Percentiles rank a stretch among this genome's conserved stretches.
These are phyloP conservation scores for Nycticryphes semicollaris DNA, from an alignment of 2,113 vertebrate genomes.

Conservation along the genomic window DNA sequence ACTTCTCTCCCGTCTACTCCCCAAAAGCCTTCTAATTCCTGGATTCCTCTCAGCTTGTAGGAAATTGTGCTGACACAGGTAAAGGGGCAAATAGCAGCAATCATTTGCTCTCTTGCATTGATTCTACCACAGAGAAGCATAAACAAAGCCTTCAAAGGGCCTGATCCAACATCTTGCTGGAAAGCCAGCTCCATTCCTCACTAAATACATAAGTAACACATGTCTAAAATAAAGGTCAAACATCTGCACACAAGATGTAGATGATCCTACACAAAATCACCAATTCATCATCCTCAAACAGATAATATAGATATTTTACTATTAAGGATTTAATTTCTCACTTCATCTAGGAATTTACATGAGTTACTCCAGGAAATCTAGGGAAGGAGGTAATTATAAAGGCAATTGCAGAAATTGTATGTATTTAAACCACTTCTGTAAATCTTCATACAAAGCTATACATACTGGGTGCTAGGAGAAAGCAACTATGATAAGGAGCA, in stretches of 20 bases:
- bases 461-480: neutral
- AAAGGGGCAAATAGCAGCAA: constrained; percentile 5
- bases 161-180: neutral
- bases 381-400: neutral
- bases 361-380: neutral
- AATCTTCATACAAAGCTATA: neutral
- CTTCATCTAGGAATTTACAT: neutral
- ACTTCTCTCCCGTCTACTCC: neutral
- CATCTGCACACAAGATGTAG: constrained; percentile 18
- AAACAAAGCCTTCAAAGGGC: constrained; percentile 18
- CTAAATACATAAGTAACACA: neutral
- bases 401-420: neutral
- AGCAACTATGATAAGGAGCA: neutral
- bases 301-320: neutral
- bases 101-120: neutral
- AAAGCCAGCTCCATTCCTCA: neutral
- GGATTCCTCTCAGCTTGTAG: neutral
- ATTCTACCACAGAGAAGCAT: neutral
- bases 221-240: constrained; percentile 19
- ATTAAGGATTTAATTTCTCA: constrained; percentile 4
- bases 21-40: neutral
- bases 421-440: neutral
- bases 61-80: neutral
- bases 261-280: neutral
- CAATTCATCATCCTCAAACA: neutral